These are phyloP conservation scores for Troides aeacus DNA, from an alignment of 2,888 invertebrate genomes.

Conservation along the genomic window DNA sequence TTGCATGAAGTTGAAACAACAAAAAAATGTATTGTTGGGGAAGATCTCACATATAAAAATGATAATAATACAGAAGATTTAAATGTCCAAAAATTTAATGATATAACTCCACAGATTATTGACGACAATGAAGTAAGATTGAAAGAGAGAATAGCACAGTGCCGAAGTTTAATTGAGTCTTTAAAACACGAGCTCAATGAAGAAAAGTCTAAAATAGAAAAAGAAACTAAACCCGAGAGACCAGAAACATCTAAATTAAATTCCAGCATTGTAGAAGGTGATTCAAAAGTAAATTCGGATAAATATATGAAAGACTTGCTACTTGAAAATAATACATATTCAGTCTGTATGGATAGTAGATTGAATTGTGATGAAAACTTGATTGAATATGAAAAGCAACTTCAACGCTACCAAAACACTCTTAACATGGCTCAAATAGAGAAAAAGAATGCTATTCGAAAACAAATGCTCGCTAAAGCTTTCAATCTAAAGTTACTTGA, in stretches of 20 bases:
- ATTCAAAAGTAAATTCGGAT: conserved; percentile 36
- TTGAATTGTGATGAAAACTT: conserved; percentile 63
- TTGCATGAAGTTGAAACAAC: conserved; percentile 20
- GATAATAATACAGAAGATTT: neutral
- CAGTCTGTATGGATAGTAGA: conserved; percentile 56
- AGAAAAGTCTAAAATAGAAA: conserved; percentile 62
- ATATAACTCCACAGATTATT: conserved; percentile 46
- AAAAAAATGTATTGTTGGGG: conserved; percentile 14
- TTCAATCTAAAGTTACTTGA: conserved; percentile 67
- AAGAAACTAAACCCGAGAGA: conserved; percentile 42
- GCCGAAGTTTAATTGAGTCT: conserved; percentile 63
- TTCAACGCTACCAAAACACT: conserved; percentile 70
- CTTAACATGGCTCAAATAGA: conserved; percentile 70
- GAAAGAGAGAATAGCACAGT: conserved; percentile 65
- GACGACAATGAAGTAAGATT: conserved; percentile 61
- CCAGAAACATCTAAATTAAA: conserved; percentile 30
- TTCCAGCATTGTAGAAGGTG: conserved; percentile 29
- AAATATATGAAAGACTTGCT: conserved; percentile 34
- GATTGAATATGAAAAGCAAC: conserved; percentile 70
- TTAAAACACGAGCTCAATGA: conserved; percentile 62
- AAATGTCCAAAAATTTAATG: conserved; percentile 29
- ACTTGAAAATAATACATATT: conserved; percentile 43
- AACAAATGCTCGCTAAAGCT: conserved; percentile 73
- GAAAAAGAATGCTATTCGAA: conserved; percentile 71
- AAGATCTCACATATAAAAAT: neutral